Evolutionary conservation across 2,797 vertebrate species (phyloP), one percentile per base, ranked within the genome.

Genomic region (Gambelia wislizenii): DNA sequence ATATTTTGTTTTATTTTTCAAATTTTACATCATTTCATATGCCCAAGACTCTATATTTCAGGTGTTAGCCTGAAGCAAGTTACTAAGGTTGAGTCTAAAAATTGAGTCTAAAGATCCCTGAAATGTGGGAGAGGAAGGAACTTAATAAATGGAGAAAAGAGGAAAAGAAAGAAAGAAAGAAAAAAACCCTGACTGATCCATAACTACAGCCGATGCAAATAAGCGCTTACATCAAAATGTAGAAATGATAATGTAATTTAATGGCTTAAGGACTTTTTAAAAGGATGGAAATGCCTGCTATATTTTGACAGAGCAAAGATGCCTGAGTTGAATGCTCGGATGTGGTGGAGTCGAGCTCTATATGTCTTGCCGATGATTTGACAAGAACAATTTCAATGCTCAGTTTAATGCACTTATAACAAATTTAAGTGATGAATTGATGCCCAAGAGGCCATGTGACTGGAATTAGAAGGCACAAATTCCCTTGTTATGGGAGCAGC

Each of bases 311-410:
- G 79, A 82, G 67, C 83, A 74, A 81, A 61, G 70, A 85, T 0
- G 36, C 92, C 94, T 93, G 83, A 93, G 94, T 89, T 93, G 94
- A 93, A 95, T 91, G 88, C 92, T 72, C 90, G 80, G 94, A 94
- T 94, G 92, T 88, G 94, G 93, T 91, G 93, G 91, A 95, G 93
- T 93, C 96, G 94, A 84, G 94, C 90, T 94, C 94, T 42, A 93
- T 95, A 89, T 86, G 92, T 95, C 95, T 94, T 90, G 87, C 84
- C 92, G 94, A 93, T 95, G 95, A 95, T 95, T 96, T 96, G 95
- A 96, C 96, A 96, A 96, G 95, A 95, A 94, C 96, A 95, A 96
- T 96, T 96, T 95, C 93, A 91, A 93, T 96, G 95, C 91, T 96
- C 95, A 94, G 94, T 93, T 95, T 96, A 96, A 96, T 91, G 85